phyloP scores from a whole-genome alignment of 1,140 invertebrate genomes.

The Magallana angulata region DNA sequence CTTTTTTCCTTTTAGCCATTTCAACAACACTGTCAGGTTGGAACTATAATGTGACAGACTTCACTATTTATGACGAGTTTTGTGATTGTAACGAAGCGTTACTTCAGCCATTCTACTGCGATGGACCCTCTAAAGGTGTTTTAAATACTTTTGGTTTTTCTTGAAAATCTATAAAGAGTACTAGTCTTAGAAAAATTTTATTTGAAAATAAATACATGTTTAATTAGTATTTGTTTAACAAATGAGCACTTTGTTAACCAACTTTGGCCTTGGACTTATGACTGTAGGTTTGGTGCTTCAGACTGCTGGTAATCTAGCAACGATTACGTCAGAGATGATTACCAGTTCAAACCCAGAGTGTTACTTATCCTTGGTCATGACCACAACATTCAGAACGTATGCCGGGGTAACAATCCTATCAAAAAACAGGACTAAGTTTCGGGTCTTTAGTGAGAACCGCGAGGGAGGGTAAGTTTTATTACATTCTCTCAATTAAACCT shows the following conservation, averaged over 20 bases:
- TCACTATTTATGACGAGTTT: conserved; percentile 15
- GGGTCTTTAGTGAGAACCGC: not conserved
- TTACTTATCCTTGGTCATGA: not conserved
- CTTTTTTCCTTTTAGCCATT: not conserved
- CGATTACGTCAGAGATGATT: not conserved
- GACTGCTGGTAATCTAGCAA: not conserved
- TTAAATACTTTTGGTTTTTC: too few species aligned
- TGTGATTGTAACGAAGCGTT: not conserved
- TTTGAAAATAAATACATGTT: too few species aligned
- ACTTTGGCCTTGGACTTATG: too few species aligned
- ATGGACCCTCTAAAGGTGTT: not conserved
- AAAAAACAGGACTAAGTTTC: not conserved
- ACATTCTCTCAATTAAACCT: too few species aligned
- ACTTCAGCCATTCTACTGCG: not conserved
- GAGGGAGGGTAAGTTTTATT: not conserved
- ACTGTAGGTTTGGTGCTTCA: not conserved
- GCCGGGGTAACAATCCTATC: not conserved
- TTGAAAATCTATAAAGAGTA: too few species aligned
- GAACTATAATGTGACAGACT: not conserved
- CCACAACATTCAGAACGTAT: conserved; percentile 12
- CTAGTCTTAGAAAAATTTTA: too few species aligned
- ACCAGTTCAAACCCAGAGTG: not conserved
- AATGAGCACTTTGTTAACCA: too few species aligned
- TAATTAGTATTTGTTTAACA: too few species aligned
- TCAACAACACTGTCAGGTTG: not conserved